Conservation (phyloP, 2,113 vertebrate species). For the Actinemys pallida region DNA sequence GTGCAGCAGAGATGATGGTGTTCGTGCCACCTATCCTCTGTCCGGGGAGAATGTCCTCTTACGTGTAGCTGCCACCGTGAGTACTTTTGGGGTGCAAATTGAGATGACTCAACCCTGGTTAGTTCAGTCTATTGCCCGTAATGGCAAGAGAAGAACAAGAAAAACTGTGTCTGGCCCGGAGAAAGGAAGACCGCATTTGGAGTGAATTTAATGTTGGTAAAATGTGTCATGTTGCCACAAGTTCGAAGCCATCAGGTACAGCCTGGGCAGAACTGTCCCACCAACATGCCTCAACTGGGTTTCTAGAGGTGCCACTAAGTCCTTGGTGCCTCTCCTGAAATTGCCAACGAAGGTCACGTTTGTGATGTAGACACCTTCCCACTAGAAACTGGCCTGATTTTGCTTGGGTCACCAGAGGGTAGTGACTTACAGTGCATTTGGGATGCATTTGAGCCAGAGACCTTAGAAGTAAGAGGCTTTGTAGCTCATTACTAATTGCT, state of each 20-base stretch:
- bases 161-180: not conserved
- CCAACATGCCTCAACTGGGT: not conserved
- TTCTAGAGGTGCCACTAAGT: not conserved
- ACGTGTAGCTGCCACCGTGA: not conserved
- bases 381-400: not conserved
- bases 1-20: not conserved
- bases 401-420: not conserved
- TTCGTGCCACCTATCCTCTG: not conserved
- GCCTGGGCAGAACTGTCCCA: not conserved
- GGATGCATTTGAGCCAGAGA: not conserved
- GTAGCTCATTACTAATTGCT: fast-evolving
- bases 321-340: not conserved
- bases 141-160: not conserved
- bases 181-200: not conserved
- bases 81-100: not conserved
- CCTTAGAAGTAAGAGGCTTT: not conserved
- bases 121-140: not conserved
- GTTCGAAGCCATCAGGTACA: not conserved
- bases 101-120: not conserved
- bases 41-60: not conserved
- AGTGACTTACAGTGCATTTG: not conserved
- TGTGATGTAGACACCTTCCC: not conserved
- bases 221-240: not conserved
- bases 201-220: not conserved
- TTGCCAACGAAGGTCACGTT: not conserved